A percentile compares a stretch with the other conserved stretches of the same genome.
Evolutionary conservation across 2,888 invertebrate species (phyloP).

Genomic region (Thera obeliscata): DNA sequence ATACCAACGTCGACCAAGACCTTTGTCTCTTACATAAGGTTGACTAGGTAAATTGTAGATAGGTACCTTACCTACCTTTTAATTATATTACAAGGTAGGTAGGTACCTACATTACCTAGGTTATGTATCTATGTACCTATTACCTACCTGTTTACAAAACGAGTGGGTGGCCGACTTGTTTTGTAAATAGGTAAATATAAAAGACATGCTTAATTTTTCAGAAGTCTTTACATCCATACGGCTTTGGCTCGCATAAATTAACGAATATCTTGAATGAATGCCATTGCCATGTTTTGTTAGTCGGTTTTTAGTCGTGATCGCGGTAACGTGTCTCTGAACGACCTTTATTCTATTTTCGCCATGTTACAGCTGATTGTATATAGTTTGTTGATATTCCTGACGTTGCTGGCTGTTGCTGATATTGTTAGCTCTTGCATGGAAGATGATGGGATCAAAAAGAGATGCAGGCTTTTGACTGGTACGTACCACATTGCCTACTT

Average conservation of each 20-base stretch:
- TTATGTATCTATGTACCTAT: too few relatives aligned
- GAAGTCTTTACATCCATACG: background rate
- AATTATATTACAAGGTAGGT: too few relatives aligned
- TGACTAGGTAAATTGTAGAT: too few relatives aligned
- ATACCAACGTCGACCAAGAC: constrained; percentile 6
- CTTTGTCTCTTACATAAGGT: background rate
- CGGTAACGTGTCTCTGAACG: constrained; percentile 33
- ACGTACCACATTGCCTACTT: constrained; percentile 23
- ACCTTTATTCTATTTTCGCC: constrained; percentile 28
- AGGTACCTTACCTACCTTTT: too few relatives aligned
- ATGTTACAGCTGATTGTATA: constrained; percentile 61
- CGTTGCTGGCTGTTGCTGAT: constrained; percentile 57
- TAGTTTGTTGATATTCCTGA: constrained; percentile 53
- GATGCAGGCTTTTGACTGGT: constrained; percentile 52
- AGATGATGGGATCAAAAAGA: constrained; percentile 45
- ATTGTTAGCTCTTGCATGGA: constrained; percentile 49
- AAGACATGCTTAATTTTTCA: constrained; percentile 11
- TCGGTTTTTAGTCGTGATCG: constrained; percentile 34
- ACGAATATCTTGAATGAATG: constrained; percentile 16
- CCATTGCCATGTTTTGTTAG: constrained; percentile 35
- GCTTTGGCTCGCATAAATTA: constrained; percentile 17
- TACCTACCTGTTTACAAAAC: background rate
- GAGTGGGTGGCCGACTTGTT: background rate
- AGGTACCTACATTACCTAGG: too few relatives aligned
- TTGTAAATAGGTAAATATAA: background rate